Conservation (phyloP, 2,888 invertebrate genomes). For the Stenolophus ochropezus region DNA sequence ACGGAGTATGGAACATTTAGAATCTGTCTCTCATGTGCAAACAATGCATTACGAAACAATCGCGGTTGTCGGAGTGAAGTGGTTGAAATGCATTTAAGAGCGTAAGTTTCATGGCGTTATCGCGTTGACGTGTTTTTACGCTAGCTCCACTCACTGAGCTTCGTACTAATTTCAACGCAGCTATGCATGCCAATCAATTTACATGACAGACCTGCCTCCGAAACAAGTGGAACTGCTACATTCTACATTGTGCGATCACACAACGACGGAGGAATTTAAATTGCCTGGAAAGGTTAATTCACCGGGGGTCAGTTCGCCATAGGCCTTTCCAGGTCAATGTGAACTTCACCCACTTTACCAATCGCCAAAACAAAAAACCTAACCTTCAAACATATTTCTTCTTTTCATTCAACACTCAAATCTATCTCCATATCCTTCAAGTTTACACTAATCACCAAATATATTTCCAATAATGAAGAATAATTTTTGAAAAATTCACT, state of each 20-base stretch:
- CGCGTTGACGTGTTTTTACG: conserved; percentile 42
- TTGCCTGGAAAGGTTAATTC: conserved; percentile 49
- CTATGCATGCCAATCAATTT: conserved; percentile 55
- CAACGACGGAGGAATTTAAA: conserved; percentile 45
- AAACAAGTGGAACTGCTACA: conserved; percentile 49
- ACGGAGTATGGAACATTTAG: conserved; percentile 24
- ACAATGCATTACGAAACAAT: conserved; percentile 51
- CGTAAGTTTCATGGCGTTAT: conserved; percentile 13
- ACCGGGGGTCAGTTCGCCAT: background rate
- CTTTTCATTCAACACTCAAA: no score
- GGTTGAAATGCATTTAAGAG: conserved; percentile 29
- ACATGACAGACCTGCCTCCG: conserved; percentile 31
- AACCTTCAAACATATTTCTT: no score
- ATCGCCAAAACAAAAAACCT: no score
- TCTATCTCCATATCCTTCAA: no score
- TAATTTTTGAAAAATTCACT: no score
- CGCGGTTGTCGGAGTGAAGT: conserved; percentile 22
- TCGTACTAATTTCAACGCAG: conserved; percentile 40
- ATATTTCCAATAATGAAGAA: no score
- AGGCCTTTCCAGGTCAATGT: background rate
- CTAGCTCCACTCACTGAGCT: background rate
- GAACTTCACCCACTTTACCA: no score
- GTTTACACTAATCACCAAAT: no score
- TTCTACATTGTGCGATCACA: conserved; percentile 37
- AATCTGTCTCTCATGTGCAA: conserved; percentile 32